These are phyloP conservation scores for Echeneis naucrates DNA, from an alignment of 2,797 vertebrate species.

Conservation along the genomic window DNA sequence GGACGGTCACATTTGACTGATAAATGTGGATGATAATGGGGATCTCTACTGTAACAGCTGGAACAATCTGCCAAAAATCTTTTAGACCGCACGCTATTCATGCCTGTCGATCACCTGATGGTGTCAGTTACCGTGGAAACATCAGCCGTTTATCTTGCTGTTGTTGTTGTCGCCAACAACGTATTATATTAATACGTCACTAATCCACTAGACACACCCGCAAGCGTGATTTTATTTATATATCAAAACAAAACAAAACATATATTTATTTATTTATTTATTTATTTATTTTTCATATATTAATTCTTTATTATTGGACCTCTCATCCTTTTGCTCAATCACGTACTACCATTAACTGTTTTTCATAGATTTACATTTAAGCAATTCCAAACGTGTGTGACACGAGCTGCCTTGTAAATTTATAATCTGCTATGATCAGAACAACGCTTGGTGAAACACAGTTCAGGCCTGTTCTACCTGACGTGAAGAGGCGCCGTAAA, in stretches of 20 bases:
- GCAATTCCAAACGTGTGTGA: too few species aligned
- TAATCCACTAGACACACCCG: too few species aligned
- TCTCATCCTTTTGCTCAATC: too few species aligned
- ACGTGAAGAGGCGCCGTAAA: slow-evolving; percentile 26
- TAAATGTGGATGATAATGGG: neutral
- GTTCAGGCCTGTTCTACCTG: slow-evolving; percentile 30
- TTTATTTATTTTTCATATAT: too few species aligned
- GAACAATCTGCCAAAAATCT: neutral
- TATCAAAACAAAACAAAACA: too few species aligned
- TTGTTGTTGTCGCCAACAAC: neutral
- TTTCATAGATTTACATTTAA: too few species aligned
- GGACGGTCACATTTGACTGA: neutral
- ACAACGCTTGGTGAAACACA: neutral
- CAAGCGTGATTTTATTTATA: too few species aligned
- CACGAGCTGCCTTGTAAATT: slow-evolving; percentile 5
- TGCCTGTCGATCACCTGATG: neutral
- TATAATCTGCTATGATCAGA: neutral
- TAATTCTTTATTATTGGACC: too few species aligned
- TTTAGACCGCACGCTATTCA: neutral
- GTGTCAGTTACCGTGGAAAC: neutral
- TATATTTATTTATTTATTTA: too few species aligned
- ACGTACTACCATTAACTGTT: too few species aligned
- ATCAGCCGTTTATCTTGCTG: neutral
- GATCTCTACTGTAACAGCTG: neutral
- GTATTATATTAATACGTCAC: too few species aligned